phyloP scores from a whole-genome alignment of 1,140 invertebrate genomes.

The Hetaerina americana region DNA sequence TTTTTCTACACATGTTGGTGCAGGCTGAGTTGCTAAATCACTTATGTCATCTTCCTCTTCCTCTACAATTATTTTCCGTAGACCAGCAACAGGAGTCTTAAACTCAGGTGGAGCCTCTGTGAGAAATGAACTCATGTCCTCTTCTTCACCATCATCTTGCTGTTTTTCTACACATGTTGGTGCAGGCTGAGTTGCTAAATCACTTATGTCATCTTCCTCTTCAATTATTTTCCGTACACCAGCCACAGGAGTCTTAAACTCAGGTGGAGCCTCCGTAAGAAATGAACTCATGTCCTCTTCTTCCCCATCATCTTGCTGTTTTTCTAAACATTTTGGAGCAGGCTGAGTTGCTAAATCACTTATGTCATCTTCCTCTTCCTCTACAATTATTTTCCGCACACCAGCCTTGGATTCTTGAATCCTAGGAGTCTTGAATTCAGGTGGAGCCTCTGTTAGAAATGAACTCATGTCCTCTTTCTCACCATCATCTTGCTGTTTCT shows the following conservation, averaged over 20 bases:
- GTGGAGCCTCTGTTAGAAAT: background rate
- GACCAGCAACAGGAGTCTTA: background rate
- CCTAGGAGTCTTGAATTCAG: background rate
- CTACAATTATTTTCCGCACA: background rate
- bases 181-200: background rate
- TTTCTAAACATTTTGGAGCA: background rate
- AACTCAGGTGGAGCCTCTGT: background rate
- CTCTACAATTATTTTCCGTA: too few relatives aligned
- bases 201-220: background rate
- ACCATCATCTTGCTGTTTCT: background rate
- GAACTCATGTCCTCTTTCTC: background rate
- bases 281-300: background rate
- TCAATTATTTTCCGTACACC: background rate
- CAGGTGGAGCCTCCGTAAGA: background rate
- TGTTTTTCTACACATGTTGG: too few relatives aligned
- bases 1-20: background rate
- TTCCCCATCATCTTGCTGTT: background rate
- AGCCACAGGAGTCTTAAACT: background rate
- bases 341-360: background rate
- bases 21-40: background rate
- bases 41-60: background rate
- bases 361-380: background rate
- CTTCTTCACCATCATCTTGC: background rate
- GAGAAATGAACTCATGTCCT: background rate
- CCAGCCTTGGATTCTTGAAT: too few relatives aligned